These are phyloP conservation scores for Craseonycteris thonglongyai DNA, from an alignment of 2,113 vertebrate genomes.

Conservation along the genomic window DNA sequence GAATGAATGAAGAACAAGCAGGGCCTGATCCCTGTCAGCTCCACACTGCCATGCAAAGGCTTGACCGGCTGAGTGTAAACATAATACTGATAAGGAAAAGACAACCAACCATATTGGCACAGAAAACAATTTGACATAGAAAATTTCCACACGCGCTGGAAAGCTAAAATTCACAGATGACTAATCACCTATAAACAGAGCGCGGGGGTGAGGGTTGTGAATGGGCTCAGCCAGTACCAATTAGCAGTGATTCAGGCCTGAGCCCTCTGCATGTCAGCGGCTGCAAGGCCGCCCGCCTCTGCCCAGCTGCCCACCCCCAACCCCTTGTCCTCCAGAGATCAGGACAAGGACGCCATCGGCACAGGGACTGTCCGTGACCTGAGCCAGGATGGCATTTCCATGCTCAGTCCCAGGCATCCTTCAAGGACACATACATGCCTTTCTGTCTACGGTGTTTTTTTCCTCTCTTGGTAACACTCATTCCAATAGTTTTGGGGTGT, in stretches of 20 bases:
- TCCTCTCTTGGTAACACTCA: rapidly evolving
- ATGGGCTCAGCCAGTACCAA: neutral
- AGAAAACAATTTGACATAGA: neutral
- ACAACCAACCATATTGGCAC: too few relatives aligned
- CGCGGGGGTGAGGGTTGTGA: neutral
- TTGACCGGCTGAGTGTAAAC: too few relatives aligned
- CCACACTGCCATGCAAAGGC: rapidly evolving
- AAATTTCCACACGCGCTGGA: neutral
- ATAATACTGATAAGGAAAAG: neutral
- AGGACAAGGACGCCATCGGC: neutral
- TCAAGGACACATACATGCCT: rapidly evolving
- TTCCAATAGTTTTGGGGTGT: rapidly evolving
- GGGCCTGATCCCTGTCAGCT: neutral
- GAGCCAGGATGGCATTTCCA: neutral
- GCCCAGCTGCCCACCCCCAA: rapidly evolving
- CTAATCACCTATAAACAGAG: neutral
- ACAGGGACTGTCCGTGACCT: neutral
- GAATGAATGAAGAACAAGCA: rapidly evolving
- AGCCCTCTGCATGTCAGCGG: rapidly evolving
- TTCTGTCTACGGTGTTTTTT: rapidly evolving
- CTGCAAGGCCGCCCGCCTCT: neutral
- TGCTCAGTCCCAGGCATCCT: rapidly evolving
- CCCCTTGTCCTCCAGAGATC: too few relatives aligned
- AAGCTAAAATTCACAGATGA: neutral
- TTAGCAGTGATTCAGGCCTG: neutral